Base-by-base conservation (phyloP, 2,113 vertebrate species). In the Trogon surrucura region DNA sequence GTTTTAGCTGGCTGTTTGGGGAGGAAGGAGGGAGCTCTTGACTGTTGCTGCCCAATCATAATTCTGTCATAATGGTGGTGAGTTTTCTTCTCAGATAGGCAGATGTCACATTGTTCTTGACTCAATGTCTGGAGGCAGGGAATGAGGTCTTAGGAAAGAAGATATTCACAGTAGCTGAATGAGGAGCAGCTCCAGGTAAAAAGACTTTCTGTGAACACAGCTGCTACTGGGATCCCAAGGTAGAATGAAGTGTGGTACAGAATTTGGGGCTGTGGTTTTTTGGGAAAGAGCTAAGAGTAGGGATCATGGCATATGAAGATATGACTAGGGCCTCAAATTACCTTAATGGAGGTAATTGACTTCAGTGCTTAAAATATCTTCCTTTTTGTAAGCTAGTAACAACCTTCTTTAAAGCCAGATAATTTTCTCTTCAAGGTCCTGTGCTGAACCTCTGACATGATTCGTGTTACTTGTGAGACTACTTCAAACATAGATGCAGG, bases 401-500 rank as follows among this genome's bases (percentile, higher is more conserved):
- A 66, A 48, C 38, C 15, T 80, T 78, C 26, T 91, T 62, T 73
- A 72, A 89, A 69, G 58, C 10, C 72, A 51, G 16, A 11, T 88
- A 34, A 36, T 83, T 82, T 88, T 83, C 48, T 85, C 91, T 80
- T 90, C 47, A 70, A 91, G 47, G 48, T 74, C 66, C 41, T 82
- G 8, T 38, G 44, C 27, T 75, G 89, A 82, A 83, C 71, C 47
- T 80, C 75, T 85, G 38, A 48, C 26, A 86, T 93, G 83, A 90
- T 95, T 96, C 91, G 89, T 8, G 1, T 69, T 93, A 79, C 58
- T 87, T 94, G 83, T 94, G 80, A 95, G 88, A 93, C 80, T 79
- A 58, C 80, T 93, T 92, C 85, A 95, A 95, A 78, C 75, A 62
- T 36, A 93, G 83, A 53, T 75, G 91, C 95, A 97, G 95, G 95